Evolutionary conservation across 2,113 vertebrate species (phyloP).

Genomic region (Nibea albiflora): DNA sequence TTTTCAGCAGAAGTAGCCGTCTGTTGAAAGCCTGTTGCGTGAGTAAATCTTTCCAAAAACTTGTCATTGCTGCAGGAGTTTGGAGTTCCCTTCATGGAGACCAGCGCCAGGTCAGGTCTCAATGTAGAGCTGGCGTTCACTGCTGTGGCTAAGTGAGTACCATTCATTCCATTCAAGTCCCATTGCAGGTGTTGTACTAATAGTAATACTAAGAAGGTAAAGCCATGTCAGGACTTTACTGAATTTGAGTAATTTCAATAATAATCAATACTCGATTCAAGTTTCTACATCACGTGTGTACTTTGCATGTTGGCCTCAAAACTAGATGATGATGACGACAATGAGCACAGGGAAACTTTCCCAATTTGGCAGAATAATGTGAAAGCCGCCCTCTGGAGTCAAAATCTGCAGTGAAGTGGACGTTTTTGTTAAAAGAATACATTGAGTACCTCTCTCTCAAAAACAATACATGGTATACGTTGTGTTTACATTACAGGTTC

Average conservation of each 20-base stretch:
- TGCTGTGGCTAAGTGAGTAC: conserved; percentile 93
- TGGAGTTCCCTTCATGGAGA: conserved; percentile 95
- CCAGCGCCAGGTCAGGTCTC: conserved; percentile 91
- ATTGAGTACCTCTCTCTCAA: not conserved
- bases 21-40: not conserved
- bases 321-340: too few species aligned
- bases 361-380: not conserved
- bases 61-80: conserved; percentile 85
- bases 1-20: not conserved
- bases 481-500: not conserved
- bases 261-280: too few species aligned
- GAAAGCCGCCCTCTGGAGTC: not conserved
- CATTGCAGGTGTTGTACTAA: not conserved
- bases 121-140: conserved; percentile 94
- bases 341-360: not conserved
- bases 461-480: not conserved
- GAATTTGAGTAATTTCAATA: too few species aligned
- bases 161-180: not conserved
- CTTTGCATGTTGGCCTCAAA: too few species aligned
- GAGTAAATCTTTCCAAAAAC: not conserved
- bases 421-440: too few species aligned
- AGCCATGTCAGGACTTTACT: not conserved
- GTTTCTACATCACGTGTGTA: too few species aligned
- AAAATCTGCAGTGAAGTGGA: not conserved
- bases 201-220: not conserved